Conservation (phyloP, 2,113 vertebrate genomes). For the Boulengeromyrus knoepffleri region DNA sequence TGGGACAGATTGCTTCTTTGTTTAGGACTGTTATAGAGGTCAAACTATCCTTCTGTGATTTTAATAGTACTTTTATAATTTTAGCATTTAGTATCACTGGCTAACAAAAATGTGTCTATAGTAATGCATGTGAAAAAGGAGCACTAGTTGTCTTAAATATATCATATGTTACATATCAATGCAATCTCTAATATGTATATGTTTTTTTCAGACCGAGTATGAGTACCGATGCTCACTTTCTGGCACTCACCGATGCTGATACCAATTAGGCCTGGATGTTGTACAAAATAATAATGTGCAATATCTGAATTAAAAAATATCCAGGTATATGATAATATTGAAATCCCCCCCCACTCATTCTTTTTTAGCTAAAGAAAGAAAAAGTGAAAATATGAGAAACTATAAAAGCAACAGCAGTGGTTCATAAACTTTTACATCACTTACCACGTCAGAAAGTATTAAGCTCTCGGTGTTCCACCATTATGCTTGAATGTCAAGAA, state of each 20-base stretch:
- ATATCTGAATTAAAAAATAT: neutral
- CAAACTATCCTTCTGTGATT: neutral
- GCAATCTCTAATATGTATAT: neutral
- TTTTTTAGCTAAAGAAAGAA: neutral
- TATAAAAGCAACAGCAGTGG: neutral
- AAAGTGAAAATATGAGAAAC: neutral
- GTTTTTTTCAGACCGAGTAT: neutral
- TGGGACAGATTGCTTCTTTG: neutral
- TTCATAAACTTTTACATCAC: neutral
- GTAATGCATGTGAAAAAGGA: neutral
- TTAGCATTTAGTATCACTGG: neutral
- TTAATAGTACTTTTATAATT: neutral
- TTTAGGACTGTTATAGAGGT: neutral
- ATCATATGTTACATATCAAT: neutral
- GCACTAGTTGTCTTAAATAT: neutral
- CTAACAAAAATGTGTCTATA: too few relatives aligned
- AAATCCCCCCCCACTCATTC: neutral
- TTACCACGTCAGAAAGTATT: neutral
- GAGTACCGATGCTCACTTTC: neutral
- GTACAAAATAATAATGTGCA: neutral
- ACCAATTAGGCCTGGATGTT: neutral
- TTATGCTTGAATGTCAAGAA: neutral
- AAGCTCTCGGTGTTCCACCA: neutral
- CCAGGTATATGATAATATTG: neutral
- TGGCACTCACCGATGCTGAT: neutral